A percentile compares a stretch with the other conserved stretches of the same genome.
Evolutionary conservation across 2,113 vertebrate genomes (phyloP).

Genomic region (Gavialis gangeticus): DNA sequence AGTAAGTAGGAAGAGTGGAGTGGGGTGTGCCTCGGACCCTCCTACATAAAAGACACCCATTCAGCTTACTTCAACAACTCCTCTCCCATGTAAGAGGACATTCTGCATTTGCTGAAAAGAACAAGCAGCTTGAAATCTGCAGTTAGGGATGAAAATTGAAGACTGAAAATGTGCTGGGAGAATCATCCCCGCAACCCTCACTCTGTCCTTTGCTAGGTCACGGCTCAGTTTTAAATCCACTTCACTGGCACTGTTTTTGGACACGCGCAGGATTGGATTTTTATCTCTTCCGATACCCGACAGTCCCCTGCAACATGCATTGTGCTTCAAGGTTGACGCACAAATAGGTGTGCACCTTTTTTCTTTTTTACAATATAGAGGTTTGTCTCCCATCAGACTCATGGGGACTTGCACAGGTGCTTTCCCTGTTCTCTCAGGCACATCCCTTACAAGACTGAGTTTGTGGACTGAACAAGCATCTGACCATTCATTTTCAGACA

Average conservation of each 20-base stretch:
- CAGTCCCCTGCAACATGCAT: neutral
- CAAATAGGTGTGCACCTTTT: neutral
- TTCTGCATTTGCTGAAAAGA: neutral
- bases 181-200: neutral
- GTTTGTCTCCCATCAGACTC: neutral
- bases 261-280: no score
- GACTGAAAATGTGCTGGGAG: neutral
- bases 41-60: neutral
- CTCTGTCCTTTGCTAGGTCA: neutral
- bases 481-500: neutral
- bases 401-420: neutral
- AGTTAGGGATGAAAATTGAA: neutral
- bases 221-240: neutral
- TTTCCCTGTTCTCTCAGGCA: neutral
- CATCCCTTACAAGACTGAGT: neutral
- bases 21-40: neutral
- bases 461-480: neutral
- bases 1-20: neutral
- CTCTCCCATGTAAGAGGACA: neutral
- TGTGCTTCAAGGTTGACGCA: neutral
- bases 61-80: neutral
- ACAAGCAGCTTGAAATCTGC: neutral
- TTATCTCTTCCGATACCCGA: neutral
- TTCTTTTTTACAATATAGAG: neutral
- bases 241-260: fast-evolving